Evolutionary conservation across 2,113 vertebrate species (phyloP), one percentile per base, ranked within the genome.

Genomic region (Varanus komodoensis): DNA sequence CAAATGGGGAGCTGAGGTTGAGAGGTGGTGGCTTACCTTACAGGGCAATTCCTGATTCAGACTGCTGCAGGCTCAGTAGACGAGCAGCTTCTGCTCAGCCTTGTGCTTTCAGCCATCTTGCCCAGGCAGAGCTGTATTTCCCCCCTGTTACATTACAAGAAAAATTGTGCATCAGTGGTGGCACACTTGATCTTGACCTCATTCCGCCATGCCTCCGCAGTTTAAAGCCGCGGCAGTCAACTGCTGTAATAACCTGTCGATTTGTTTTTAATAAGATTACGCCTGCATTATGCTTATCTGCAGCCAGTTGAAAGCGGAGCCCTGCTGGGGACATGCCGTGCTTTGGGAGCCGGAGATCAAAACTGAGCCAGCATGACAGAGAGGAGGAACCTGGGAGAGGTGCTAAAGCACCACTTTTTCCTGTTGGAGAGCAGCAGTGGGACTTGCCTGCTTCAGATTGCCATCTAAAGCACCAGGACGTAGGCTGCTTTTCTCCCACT

Each of bases 211-310:
- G 3, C 4, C 86, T 67, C 52, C 91, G 73, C 4, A 11, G 27
- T 69, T 95, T 90, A 92, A 91, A 84, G 34, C 54, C 91, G 54
- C 9, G 86, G 54, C 12, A 68, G 50, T 29, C 89, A 89, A 75
- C 77, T 89, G 32, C 21, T 54, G 6, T 77, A 83, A 91, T 71
- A 88, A 89, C 15, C 64, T 77, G 54, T 75, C 34, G 3, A 77
- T 87, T 71, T 84, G 32, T 89, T 92, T 94, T 82, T 89, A 80
- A 84, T 91, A 29, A 91, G 73, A n/a, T 88, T 85, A 86, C n/a
- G 17, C 25, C 77, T 92, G 12, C 25, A 88, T 92, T 88, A 77
- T 90, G 23, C n/a, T 92, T 92, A 84, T 90, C 87, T 93, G 4
- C 23, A 92, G 9, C 69, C 87, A 4, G 6, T 79, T 95, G 67